These are phyloP conservation scores for Nomada goodeniana DNA, from an alignment of 2,888 invertebrate species.

Conservation along the genomic window DNA sequence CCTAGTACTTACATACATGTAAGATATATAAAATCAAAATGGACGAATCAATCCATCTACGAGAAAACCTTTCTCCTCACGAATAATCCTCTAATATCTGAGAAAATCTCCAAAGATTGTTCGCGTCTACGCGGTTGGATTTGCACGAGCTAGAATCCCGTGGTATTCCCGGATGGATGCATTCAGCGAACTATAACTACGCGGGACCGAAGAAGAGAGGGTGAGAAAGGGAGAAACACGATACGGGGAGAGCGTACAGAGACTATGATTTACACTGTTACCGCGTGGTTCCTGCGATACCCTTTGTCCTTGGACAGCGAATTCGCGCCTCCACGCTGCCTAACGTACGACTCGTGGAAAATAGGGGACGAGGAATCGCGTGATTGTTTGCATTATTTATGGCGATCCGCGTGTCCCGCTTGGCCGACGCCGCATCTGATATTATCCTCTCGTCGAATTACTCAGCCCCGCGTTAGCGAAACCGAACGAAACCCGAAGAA, in stretches of 20 bases:
- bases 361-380: slow-evolving; percentile 45
- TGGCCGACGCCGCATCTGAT: slow-evolving; percentile 39
- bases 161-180: slow-evolving; percentile 14
- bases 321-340: slow-evolving; percentile 67
- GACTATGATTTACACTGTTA: slow-evolving; percentile 70
- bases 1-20: too few species aligned
- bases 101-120: too few species aligned
- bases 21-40: too few species aligned
- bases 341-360: slow-evolving; percentile 56
- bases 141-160: neutral
- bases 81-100: too few species aligned
- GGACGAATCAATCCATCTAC: too few species aligned
- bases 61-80: too few species aligned
- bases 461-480: slow-evolving; percentile 28
- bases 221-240: slow-evolving; percentile 49
- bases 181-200: slow-evolving; percentile 34
- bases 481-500: neutral
- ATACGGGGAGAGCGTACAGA: slow-evolving; percentile 36
- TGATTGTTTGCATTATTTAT: slow-evolving; percentile 82
- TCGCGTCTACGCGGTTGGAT: too few species aligned
- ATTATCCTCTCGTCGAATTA: slow-evolving; percentile 51
- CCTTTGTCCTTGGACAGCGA: slow-evolving; percentile 77
- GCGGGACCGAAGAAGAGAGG: slow-evolving; percentile 26
- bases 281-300: slow-evolving; percentile 55
- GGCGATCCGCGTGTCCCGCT: slow-evolving; percentile 65